Base-by-base conservation (phyloP, 23 tunicate species). In the Corella eumyota region DNA sequence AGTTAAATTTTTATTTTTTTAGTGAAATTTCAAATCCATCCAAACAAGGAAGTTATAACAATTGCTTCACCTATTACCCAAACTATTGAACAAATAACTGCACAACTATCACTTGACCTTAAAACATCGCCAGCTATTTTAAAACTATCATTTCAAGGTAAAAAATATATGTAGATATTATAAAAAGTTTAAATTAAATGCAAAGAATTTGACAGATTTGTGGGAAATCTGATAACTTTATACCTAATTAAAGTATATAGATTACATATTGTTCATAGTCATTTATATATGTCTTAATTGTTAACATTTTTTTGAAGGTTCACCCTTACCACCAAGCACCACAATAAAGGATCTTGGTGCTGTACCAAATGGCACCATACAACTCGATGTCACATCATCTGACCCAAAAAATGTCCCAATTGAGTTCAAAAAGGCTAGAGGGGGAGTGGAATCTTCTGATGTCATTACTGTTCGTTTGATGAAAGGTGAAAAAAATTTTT, bases 1-100 rank as follows among this genome's bases (percentile, higher is more conserved):
- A n/a, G n/a, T n/a, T n/a, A n/a, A n/a, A n/a, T n/a, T n/a, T n/a
- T n/a, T n/a, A n/a, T n/a, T n/a, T 19, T 70, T 62, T 36, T 40
- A 82, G 92, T 82, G 26, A 82, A 82, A 50, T 82, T 82, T 59
- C 81, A 66, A 48, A 40, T 82, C 2, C 32, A 73, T 6, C 92
- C 92, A 60, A 73, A 66, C 65, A 66, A 61, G 36, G 62, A 82
- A 61, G 70, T 73, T 30, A 67, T 82, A 15, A 82, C 92, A 6
- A 45, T 73, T 5, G 79, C 92, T 2, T 73, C 81, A 26, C 45
- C 92, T 2, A 34, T 82, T 19, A 61, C 47, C 17, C 61, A 32
- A 37, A 32, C 62, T 2, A 65, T 82, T 3, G 63, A 68, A 31
- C 65, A 35, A 21, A 48, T 82, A 50, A 67, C 53, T 45, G 76